phyloP scores from a whole-genome alignment of 2,888 invertebrate species.

The Panzeria rudis region DNA sequence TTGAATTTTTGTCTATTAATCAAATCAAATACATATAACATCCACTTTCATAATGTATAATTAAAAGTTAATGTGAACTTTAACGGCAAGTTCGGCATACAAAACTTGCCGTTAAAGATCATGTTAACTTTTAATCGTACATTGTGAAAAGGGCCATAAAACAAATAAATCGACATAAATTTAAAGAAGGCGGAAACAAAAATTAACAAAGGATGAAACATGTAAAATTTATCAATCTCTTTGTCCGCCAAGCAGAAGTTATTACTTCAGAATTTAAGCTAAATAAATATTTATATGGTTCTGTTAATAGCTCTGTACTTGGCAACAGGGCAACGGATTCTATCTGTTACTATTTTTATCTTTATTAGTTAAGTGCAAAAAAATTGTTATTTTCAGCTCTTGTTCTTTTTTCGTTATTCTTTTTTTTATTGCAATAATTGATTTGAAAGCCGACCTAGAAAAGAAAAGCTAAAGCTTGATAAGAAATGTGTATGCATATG shows the following conservation, averaged over 20 bases:
- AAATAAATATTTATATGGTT: not conserved
- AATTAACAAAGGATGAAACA: not conserved
- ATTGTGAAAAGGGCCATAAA: not conserved
- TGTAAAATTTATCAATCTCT: not conserved
- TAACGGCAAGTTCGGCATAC: too few relatives aligned
- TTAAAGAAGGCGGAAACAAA: not conserved
- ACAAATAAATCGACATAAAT: not conserved
- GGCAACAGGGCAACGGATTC: not conserved
- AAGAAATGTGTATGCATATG: not conserved
- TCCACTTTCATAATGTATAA: too few relatives aligned
- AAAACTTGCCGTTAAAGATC: too few relatives aligned
- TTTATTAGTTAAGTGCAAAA: slow-evolving; percentile 15
- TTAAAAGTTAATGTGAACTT: too few relatives aligned
- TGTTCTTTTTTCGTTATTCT: not conserved
- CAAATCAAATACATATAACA: too few relatives aligned
- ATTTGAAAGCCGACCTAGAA: slow-evolving; percentile 9
- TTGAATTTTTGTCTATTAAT: not conserved
- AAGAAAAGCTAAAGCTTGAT: slow-evolving; percentile 9
- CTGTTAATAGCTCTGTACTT: not conserved
- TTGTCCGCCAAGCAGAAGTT: not conserved
- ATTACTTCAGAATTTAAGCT: not conserved
- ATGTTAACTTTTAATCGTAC: too few relatives aligned
- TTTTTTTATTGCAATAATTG: not conserved
- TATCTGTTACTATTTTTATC: slow-evolving; percentile 6
- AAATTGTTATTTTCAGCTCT: slow-evolving; percentile 1